These are phyloP conservation scores for Centropristis striata DNA, from an alignment of 2,113 vertebrate genomes.

Conservation along the genomic window DNA sequence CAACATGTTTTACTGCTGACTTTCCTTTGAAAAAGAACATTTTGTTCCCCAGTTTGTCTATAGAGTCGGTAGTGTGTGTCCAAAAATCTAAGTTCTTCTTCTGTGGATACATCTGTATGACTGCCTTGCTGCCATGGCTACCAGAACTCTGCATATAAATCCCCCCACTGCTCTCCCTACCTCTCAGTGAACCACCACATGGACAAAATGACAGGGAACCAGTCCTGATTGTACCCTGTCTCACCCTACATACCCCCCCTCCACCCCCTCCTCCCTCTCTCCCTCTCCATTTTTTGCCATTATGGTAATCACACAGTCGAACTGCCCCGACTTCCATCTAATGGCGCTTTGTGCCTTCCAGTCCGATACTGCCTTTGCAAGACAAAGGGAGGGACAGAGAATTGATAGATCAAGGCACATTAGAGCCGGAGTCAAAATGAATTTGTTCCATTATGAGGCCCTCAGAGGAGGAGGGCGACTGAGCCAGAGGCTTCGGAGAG, in stretches of 20 bases:
- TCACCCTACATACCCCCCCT: conserved; percentile 10
- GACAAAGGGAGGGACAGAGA: conserved; percentile 35
- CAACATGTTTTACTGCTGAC: not conserved
- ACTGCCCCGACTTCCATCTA: conserved; percentile 49
- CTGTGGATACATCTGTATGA: conserved; percentile 25
- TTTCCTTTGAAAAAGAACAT: conserved; percentile 5
- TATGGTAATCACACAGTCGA: conserved; percentile 59
- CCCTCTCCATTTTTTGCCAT: conserved; percentile 58
- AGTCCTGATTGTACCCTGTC: conserved; percentile 32
- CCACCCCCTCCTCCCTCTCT: not conserved
- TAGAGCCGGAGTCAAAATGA: conserved; percentile 56
- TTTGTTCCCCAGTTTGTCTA: not conserved
- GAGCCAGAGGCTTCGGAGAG: conserved; percentile 25
- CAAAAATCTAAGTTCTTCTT: not conserved
- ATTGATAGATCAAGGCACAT: conserved; percentile 64
- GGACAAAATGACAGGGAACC: conserved; percentile 36
- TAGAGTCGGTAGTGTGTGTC: not conserved
- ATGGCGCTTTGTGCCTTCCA: conserved; percentile 54
- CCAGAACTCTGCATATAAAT: conserved; percentile 29
- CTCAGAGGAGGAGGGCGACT: conserved; percentile 8
- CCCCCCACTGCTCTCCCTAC: not conserved
- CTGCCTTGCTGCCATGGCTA: conserved; percentile 46
- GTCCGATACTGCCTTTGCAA: conserved; percentile 34
- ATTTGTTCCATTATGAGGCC: conserved; percentile 57
- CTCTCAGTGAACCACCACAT: conserved; percentile 10